A percentile compares a stretch with the other conserved stretches of the same genome.
Conservation (phyloP, 2,797 vertebrate genomes). For the Gymnocypris eckloni region DNA sequence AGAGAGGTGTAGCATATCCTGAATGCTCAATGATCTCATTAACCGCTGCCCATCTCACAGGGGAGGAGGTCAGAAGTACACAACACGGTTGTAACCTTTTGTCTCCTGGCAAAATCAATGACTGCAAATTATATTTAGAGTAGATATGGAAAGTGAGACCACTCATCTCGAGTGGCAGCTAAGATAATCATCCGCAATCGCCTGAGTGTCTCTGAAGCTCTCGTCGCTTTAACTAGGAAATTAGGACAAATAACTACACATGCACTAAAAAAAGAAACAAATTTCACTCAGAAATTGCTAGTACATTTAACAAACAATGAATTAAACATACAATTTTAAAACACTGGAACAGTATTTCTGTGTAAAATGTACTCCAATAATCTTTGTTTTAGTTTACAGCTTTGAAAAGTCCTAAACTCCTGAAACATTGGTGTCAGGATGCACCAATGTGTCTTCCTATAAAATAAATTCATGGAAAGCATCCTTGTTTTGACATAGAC, state of each 20-base stretch:
- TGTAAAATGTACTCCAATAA: background rate
- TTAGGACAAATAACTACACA: conserved; percentile 12
- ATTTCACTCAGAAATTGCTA: background rate
- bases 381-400: conserved; percentile 1
- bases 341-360: background rate
- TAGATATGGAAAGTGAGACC: conserved; percentile 65
- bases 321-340: background rate
- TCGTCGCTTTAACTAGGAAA: conserved; percentile 29
- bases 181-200: conserved; percentile 46
- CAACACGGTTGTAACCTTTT: conserved; percentile 70
- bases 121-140: conserved; percentile 71
- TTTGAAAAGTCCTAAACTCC: background rate
- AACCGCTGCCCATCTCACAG: conserved; percentile 49
- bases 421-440: no score
- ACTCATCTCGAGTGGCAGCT: conserved; percentile 63
- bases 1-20: conserved; percentile 68
- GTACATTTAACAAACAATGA: background rate
- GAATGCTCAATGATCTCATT: conserved; percentile 59
- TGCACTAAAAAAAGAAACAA: background rate
- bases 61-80: conserved; percentile 64
- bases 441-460: background rate
- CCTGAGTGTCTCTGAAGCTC: conserved; percentile 20
- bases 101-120: conserved; percentile 71
- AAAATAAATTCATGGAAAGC: conserved; percentile 26
- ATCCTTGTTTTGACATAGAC: conserved; percentile 9